These are phyloP conservation scores for Coturnix japonica DNA, from an alignment of 2,113 vertebrate species.

Conservation along the genomic window DNA sequence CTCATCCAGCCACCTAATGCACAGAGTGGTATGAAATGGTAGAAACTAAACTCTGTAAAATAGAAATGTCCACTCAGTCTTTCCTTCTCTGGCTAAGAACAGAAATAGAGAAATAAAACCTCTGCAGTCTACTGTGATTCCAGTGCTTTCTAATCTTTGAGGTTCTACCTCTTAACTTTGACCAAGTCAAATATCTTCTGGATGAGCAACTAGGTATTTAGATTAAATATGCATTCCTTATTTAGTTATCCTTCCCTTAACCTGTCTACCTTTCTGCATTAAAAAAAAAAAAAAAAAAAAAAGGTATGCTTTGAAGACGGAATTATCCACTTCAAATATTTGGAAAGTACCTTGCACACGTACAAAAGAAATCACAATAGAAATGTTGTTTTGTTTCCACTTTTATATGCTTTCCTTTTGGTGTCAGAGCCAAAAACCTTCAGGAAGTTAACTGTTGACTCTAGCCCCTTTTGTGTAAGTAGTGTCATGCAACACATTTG, in stretches of 20 bases:
- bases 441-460: neutral
- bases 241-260: neutral
- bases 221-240: neutral
- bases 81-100: neutral
- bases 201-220: neutral
- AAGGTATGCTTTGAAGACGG: conserved; percentile 3
- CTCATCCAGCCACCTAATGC: neutral
- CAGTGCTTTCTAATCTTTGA: neutral
- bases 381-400: neutral
- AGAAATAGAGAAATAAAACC: neutral
- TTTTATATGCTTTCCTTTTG: neutral
- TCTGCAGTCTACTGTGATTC: neutral
- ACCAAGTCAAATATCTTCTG: neutral
- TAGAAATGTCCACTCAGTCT: neutral
- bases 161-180: neutral
- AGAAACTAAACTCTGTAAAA: neutral
- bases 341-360: conserved; percentile 16
- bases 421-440: conserved; percentile 31
- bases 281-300: neutral
- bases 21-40: fast-evolving
- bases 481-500: neutral
- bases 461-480: neutral
- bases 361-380: neutral
- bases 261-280: neutral
- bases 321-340: conserved; percentile 4